phyloP scores from a whole-genome alignment of 2,888 invertebrate genomes.

The Andricus curvator region DNA sequence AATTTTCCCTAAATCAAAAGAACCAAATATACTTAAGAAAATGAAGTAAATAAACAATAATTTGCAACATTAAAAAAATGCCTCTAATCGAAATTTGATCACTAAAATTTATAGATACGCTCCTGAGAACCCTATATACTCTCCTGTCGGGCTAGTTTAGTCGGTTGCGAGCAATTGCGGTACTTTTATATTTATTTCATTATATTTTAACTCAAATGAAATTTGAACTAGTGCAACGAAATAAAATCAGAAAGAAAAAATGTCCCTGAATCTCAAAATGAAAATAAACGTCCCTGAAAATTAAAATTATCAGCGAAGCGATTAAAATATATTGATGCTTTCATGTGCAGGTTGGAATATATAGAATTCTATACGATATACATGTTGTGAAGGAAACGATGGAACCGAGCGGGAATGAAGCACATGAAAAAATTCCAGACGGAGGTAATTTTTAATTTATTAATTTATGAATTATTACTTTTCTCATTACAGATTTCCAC shows the following conservation, averaged over 20 bases:
- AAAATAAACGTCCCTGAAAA: not conserved
- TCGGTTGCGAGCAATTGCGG: constrained; percentile 4
- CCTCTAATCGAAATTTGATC: not conserved
- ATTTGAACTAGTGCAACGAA: not conserved
- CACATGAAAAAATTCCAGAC: constrained; percentile 22
- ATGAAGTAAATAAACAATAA: not conserved
- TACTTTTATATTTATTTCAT: constrained; percentile 19
- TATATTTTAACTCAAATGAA: not conserved
- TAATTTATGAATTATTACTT: not conserved
- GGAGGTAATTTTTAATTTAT: constrained; percentile 19
- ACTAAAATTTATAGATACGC: constrained; percentile 5
- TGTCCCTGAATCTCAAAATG: not conserved
- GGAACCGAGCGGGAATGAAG: constrained; percentile 20
- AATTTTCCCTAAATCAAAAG: not conserved
- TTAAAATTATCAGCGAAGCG: not conserved
- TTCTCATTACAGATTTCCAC: not conserved
- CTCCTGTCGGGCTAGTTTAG: constrained; percentile 18
- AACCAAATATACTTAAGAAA: not conserved
- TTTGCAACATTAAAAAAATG: not conserved
- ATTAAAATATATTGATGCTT: constrained; percentile 35
- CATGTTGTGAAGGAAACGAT: constrained; percentile 12
- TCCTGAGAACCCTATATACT: constrained; percentile 24
- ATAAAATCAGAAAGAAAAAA: not conserved
- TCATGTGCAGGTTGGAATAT: constrained; percentile 26
- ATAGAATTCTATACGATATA: constrained; percentile 13